Conservation (phyloP, 1,140 invertebrate species). For the Drosophila pruinosa region DNA sequence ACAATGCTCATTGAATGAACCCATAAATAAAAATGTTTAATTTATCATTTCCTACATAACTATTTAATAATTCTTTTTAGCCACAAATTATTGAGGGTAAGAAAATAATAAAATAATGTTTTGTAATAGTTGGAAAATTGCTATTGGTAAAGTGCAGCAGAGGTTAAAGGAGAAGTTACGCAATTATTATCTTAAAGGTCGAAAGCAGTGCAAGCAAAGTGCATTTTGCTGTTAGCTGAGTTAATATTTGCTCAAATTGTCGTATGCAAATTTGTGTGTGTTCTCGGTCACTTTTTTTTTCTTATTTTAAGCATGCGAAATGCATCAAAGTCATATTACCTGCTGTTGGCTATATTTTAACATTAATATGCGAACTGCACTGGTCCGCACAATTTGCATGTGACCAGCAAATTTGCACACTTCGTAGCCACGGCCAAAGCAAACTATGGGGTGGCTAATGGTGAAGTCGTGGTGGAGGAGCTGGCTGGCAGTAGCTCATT, state of each 20-base stretch:
- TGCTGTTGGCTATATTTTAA: conserved; percentile 30
- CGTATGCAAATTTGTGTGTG: conserved; percentile 48
- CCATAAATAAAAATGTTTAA: no score
- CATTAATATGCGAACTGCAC: conserved; percentile 64
- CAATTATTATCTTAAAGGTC: neutral
- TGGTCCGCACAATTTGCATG: conserved; percentile 60
- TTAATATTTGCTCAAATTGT: conserved; percentile 18
- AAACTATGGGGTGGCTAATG: neutral
- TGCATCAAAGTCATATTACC: conserved; percentile 51
- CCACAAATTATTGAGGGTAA: no score
- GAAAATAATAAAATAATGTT: no score
- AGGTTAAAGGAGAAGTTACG: neutral
- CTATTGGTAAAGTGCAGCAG: neutral
- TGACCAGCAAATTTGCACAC: conserved; percentile 50
- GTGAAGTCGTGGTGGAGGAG: neutral
- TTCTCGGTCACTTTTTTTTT: conserved; percentile 15
- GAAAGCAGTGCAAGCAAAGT: conserved; percentile 28
- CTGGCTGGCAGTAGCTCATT: conserved; percentile 54
- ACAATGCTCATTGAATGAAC: no score
- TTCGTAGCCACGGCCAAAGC: conserved; percentile 7
- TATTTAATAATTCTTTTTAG: no score
- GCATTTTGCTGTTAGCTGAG: conserved; percentile 52
- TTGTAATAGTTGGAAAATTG: no score
- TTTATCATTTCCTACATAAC: no score
- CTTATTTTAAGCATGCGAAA: conserved; percentile 42